phyloP scores from a whole-genome alignment of 1,140 invertebrate species.

The Drosophila busckii region DNA sequence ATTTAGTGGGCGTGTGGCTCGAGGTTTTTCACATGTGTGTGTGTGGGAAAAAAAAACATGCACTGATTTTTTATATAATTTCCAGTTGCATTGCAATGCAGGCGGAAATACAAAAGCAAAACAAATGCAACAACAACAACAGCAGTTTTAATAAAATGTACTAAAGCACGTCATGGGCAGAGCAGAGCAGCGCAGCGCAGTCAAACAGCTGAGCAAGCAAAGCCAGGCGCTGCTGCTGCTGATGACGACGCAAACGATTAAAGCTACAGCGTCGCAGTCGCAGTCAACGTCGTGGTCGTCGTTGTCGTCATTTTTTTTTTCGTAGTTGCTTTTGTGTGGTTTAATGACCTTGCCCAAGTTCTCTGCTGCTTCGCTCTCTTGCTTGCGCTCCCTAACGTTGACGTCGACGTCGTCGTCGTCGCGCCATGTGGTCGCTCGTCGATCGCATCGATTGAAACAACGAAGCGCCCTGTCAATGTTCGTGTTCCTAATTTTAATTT shows the following conservation, averaged over 20 bases:
- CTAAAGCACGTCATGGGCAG: too few relatives aligned
- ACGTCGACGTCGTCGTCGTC: slow-evolving; percentile 30
- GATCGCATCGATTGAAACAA: neutral
- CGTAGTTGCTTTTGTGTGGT: slow-evolving; percentile 64
- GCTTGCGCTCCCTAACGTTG: slow-evolving; percentile 21
- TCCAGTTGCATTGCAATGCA: slow-evolving; percentile 53
- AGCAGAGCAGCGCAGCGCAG: too few relatives aligned
- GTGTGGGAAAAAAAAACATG: slow-evolving; percentile 6
- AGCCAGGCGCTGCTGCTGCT: slow-evolving; percentile 24
- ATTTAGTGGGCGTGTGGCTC: slow-evolving; percentile 44
- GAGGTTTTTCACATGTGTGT: neutral
- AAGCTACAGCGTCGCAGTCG: slow-evolving; percentile 23
- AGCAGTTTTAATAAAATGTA: slow-evolving; percentile 20
- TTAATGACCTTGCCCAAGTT: slow-evolving; percentile 74
- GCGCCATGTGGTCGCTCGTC: slow-evolving; percentile 50
- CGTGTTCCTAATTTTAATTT: slow-evolving; percentile 72
- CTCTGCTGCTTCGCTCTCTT: slow-evolving; percentile 19
- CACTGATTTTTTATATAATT: slow-evolving; percentile 17
- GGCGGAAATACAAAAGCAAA: slow-evolving; percentile 62
- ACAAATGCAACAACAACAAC: slow-evolving; percentile 47
- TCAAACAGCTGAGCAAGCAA: slow-evolving; percentile 53
- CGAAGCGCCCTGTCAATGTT: slow-evolving; percentile 22
- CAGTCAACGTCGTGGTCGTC: slow-evolving; percentile 2
- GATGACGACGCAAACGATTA: slow-evolving; percentile 22
- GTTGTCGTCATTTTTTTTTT: slow-evolving; percentile 12